phyloP scores from a whole-genome alignment of 2,797 vertebrate species.

The Spheniscus humboldti region DNA sequence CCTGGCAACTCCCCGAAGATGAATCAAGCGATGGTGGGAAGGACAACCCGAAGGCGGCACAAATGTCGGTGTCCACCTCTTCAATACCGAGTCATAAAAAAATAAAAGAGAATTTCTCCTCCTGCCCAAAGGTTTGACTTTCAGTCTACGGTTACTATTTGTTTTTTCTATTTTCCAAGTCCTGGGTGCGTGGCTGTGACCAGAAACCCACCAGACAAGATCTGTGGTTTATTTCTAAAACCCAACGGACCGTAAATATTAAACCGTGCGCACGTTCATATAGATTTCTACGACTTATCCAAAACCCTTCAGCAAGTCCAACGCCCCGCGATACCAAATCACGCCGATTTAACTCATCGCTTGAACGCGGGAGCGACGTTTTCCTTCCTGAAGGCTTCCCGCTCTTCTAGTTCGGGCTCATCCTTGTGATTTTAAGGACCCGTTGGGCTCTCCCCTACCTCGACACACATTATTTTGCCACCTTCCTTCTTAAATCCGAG shows the following conservation, averaged over 20 bases:
- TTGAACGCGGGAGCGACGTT: rapidly evolving
- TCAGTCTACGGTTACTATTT: rapidly evolving
- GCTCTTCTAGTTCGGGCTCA: background rate
- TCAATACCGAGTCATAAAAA: rapidly evolving
- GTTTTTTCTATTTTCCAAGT: background rate
- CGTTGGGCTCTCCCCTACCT: no score
- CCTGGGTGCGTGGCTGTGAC: rapidly evolving
- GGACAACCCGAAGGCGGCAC: background rate
- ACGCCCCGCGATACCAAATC: background rate
- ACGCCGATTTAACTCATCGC: rapidly evolving
- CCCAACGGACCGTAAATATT: rapidly evolving
- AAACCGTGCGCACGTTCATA: rapidly evolving
- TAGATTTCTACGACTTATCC: background rate
- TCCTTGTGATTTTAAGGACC: background rate
- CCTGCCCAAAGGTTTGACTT: background rate
- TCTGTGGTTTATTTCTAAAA: background rate
- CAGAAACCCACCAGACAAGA: background rate
- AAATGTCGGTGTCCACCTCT: no score
- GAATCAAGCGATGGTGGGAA: background rate
- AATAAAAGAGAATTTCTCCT: background rate
- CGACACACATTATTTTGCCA: rapidly evolving
- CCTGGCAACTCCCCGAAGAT: rapidly evolving
- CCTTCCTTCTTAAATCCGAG: rapidly evolving
- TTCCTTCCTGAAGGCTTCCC: background rate
- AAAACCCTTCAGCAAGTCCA: background rate